Base-by-base conservation (phyloP, 2,113 vertebrate genomes). In the Copsychus sechellarum region DNA sequence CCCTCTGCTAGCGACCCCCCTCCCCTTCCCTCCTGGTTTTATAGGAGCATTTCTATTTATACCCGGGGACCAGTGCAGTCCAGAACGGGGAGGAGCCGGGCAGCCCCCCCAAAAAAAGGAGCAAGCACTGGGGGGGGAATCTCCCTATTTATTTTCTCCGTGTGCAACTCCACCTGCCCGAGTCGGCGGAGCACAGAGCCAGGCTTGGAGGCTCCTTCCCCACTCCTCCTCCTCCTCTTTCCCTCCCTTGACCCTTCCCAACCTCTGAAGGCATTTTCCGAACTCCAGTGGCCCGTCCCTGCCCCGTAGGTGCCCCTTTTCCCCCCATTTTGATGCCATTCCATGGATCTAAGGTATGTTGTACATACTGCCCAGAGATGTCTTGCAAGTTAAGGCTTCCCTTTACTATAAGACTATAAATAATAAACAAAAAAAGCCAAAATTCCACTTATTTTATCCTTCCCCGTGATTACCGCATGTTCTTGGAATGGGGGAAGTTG, bases 361-460 rank as follows among this genome's bases (percentile, higher is more conserved):
- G 99, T 99, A 99, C 99, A 99, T 99, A 99, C 99, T 98, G 98
- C 98, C 97, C 98, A 98, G 94, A 98, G 98, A 98, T 98, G 98
- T 99, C 99, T 99, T 99, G 98, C 98, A 99, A 99, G 98, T 98
- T 99, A 98, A 99, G 98, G 98, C 98, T 98, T 98, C 98, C 97
- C 98, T 99, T 99, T 99, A 99, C 98, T 99, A 99, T 99, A 98
- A 99, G 98, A 99, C 98, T 99, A 99, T 99, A 99, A 99, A 99
- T 98, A 99, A 99, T 95, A 92, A 96, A 86, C 80, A 74, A 86
- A 88, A 92, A 88, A 74, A 81, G 50, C n/a, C 45, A 81, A 64
- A 65, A 83, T 77, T 90, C 64, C 80, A 83, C 97, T 98, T 99
- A 99, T 99, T 99, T 99, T 99, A 99, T 99, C 98, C 98, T 98